Base-by-base conservation (phyloP, 2,888 invertebrate species). In the Leptinotarsa haldemani region DNA sequence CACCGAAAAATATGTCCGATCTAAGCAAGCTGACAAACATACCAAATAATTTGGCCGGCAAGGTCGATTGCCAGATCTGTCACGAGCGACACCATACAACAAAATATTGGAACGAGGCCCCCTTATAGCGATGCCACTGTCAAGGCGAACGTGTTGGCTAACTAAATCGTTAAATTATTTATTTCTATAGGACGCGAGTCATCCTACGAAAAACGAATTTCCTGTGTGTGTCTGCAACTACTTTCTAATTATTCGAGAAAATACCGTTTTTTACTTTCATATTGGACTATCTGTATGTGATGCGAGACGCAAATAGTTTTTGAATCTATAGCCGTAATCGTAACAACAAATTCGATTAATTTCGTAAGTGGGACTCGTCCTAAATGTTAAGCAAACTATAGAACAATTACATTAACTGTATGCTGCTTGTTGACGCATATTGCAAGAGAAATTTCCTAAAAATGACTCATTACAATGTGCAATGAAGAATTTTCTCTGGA, bases 191-290 rank as follows among this genome's bases (percentile, higher is more conserved):
- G 40, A n/a, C 40, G 30, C 25, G 61, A 56, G 56, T 22, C 56
- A 22, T 56, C 56, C 22, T 22, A 56, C 22, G 56, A 56, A 56
- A 56, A 56, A 22, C 22, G 56, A 56, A 56, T 56, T 56, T 56
- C 56, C 56, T 56, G 56, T 56, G 12, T 20, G 20, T 56, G 18
- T 20, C 56, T 22, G 22, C 56, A 22, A 56, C 56, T 56, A 61
- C 61, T 61, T 61, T 61, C 40, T 61, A 61, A 61, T 56, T 22
- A 56, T 56, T 56, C 56, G 56, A 40, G 61, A 61, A 61, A 61
- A 61, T 61, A 30, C 61, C 25, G 40, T 61, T 61, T 61, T 40
- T 61, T 61, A 61, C 61, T 61, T 61, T 61, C 61, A 40, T 40
- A 9, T 40, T 61, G 20, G 56, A 56, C 56, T 22, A 56, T 56